Evolutionary conservation across 1,140 invertebrate genomes (phyloP).

Genomic region (Wiebesia pumilae): DNA sequence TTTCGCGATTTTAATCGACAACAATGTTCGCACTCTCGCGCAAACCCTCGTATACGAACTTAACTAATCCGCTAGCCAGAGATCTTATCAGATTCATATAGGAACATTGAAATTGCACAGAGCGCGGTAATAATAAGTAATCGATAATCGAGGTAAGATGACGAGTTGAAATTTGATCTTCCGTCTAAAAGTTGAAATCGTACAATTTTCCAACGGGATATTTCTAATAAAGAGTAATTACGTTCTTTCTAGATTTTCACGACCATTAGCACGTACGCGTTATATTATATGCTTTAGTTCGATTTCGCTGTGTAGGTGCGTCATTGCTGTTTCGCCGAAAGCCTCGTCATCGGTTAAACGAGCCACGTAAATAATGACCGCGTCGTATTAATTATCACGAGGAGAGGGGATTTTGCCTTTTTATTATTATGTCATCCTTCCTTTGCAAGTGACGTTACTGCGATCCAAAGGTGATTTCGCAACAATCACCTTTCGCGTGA

Average conservation of each 20-base stretch:
- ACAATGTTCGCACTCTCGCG: neutral
- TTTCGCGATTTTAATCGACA: neutral
- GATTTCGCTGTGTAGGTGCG: neutral
- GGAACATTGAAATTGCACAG: neutral
- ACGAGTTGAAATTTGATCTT: neutral
- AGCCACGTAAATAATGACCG: conserved; percentile 32
- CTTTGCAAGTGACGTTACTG: conserved; percentile 21
- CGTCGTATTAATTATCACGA: conserved; percentile 11
- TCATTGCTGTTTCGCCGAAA: conserved; percentile 27
- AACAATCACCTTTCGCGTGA: neutral
- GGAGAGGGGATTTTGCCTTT: neutral
- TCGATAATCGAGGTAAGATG: neutral
- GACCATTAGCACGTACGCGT: conserved; percentile 8
- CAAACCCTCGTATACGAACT: neutral
- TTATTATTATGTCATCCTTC: conserved; percentile 24
- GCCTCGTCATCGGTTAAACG: conserved; percentile 31
- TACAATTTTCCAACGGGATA: neutral
- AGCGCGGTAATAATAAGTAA: neutral
- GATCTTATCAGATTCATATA: neutral
- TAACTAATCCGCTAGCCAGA: neutral
- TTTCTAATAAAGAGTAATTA: neutral
- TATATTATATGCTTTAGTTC: conserved; percentile 6
- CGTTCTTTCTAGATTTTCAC: neutral
- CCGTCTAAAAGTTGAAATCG: neutral
- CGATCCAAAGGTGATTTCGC: neutral